Base-by-base conservation (phyloP, 2,113 vertebrate species). In the Myotis brandtii region DNA sequence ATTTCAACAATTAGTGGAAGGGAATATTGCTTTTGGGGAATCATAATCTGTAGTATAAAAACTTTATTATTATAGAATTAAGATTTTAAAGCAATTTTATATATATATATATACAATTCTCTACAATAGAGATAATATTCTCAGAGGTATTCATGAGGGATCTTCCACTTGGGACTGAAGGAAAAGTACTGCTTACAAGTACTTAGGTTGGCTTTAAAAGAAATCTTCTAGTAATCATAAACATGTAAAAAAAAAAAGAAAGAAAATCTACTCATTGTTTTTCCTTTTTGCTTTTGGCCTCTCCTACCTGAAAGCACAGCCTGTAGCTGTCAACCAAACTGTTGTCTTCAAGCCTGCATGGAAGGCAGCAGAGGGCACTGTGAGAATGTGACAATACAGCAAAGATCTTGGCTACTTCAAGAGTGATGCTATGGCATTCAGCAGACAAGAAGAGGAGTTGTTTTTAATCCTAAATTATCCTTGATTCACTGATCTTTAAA, bases 281-380 rank as follows among this genome's bases (percentile, higher is more conserved):
- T 91, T 92, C 4, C 5, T 89, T 67, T 66, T 72, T 34, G 20
- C 54, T 69, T 40, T 10, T 69, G 23, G 37, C 46, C 32, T 52
- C 20, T 91, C 18, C 3, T 67, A 30, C 17, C 16, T 95, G 32
- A 46, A 89, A 87, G 7, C 69, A 30, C 25, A 48, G n/a, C 3
- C 43, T 86, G 72, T 77, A n/a, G 8, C 18, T 77, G 6, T 85
- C 62, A 93, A 43, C 23, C 40, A 88, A 93, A 56, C 59, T 89
- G 77, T 56, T 84, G 46, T 76, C 56, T 67, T 83, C 59, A 50
- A 3, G 20, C 37, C 40, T 81, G 25, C 12, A 10, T 62, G 82
- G 34, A 89, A 75, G 34, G 93, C 93, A 94, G 94, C 62, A 97
- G 96, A 96, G 91, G 86, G 93, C 93, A 92, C 96, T 94, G 27